A percentile compares a stretch with the other conserved stretches of the same genome.
Conservation (phyloP, 2,888 invertebrate species). For the Synanthedon andrenaeformis region DNA sequence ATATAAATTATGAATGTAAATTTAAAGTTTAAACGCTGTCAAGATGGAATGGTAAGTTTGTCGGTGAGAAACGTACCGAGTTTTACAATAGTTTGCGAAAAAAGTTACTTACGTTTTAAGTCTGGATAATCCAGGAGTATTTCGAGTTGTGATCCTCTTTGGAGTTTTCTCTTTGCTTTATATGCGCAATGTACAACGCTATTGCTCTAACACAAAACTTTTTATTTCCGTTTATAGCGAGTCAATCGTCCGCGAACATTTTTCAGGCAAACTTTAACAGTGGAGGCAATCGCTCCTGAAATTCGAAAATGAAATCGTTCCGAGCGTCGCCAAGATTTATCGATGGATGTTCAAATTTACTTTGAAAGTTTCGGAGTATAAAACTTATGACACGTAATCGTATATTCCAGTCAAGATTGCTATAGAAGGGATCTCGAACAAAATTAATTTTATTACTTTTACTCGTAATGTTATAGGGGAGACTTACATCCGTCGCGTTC, state of each 20-base stretch:
- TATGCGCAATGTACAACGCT: slow-evolving; percentile 59
- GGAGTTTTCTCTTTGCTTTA: slow-evolving; percentile 51
- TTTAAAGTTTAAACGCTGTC: slow-evolving; percentile 17
- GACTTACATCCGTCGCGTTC: no score
- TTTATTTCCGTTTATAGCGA: slow-evolving; percentile 70
- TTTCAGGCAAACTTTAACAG: slow-evolving; percentile 71
- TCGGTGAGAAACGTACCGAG: slow-evolving; percentile 17
- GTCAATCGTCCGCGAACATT: slow-evolving; percentile 70
- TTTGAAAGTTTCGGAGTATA: slow-evolving; percentile 66
- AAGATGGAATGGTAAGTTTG: slow-evolving; percentile 19
- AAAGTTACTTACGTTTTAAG: slow-evolving; percentile 47
- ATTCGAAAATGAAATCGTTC: slow-evolving; percentile 71
- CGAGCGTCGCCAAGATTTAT: slow-evolving; percentile 70
- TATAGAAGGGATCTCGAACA: slow-evolving; percentile 9
- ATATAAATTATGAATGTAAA: slow-evolving; percentile 17
- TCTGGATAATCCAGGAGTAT: slow-evolving; percentile 32
- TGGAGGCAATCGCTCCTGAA: slow-evolving; percentile 70
- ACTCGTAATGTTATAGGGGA: neutral
- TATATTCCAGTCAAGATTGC: slow-evolving; percentile 52
- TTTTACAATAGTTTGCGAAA: slow-evolving; percentile 29
- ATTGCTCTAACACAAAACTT: slow-evolving; percentile 69
- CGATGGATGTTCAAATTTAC: slow-evolving; percentile 69
- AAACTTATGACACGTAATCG: slow-evolving; percentile 71
- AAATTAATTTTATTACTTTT: slow-evolving; percentile 33
- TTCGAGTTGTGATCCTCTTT: slow-evolving; percentile 53